Conservation (phyloP, 2,113 vertebrate genomes). For the Apus apus region DNA sequence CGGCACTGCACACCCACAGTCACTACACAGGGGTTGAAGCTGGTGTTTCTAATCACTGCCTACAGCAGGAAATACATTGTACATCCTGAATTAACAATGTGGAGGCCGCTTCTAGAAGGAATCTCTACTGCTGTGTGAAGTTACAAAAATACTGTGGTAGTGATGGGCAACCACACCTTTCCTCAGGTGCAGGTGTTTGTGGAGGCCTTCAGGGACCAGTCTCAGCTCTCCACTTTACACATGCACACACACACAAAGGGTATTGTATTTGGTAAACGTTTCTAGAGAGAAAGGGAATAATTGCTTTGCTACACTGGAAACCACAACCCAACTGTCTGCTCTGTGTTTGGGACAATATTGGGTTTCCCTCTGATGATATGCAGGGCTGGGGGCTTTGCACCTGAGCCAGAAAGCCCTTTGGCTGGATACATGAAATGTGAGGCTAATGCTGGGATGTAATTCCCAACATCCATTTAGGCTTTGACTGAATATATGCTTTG, state of each 20-base stretch:
- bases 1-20: accelerated
- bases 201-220: too few species aligned
- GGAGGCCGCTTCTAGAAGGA: background rate
- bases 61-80: accelerated
- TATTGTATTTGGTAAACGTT: too few species aligned
- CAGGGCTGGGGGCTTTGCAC: background rate
- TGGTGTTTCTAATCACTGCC: background rate
- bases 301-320: background rate
- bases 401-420: background rate
- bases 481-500: too few species aligned
- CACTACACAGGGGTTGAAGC: accelerated
- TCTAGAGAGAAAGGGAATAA: too few species aligned
- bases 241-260: too few species aligned
- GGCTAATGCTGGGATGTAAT: background rate
- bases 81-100: background rate
- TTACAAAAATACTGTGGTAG: too few species aligned
- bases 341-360: background rate
- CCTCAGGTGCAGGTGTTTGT: too few species aligned
- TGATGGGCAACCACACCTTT: background rate
- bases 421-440: too few species aligned
- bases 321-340: background rate
- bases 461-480: background rate
- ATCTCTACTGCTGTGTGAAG: background rate
- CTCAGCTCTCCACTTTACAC: too few species aligned
- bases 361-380: background rate